Conservation (phyloP, 2,113 vertebrate genomes). For the Natator depressus region DNA sequence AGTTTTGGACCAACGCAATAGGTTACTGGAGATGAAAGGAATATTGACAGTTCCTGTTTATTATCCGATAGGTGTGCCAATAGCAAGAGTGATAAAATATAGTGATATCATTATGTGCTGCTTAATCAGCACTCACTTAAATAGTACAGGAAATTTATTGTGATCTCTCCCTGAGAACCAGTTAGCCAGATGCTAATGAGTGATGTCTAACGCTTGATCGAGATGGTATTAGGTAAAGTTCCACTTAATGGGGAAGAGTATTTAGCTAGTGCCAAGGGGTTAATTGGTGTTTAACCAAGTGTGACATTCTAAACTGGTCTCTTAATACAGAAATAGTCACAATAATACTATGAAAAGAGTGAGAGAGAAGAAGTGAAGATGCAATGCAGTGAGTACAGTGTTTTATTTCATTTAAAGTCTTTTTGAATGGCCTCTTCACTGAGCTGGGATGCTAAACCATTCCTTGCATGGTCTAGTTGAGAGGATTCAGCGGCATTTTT, state of each 20-base stretch:
- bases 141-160: neutral
- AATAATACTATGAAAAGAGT: neutral
- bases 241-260: neutral
- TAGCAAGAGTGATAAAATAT: neutral
- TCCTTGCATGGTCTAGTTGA: neutral
- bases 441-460: accelerated
- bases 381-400: neutral
- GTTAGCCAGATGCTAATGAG: neutral
- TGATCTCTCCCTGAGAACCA: neutral
- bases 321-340: neutral
- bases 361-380: neutral
- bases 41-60: neutral
- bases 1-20: neutral
- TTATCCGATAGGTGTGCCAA: neutral
- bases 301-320: neutral
- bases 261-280: neutral
- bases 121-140: neutral
- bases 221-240: neutral
- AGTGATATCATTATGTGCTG: too few relatives aligned
- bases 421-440: neutral
- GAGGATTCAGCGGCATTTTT: neutral
- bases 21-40: neutral
- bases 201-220: neutral
- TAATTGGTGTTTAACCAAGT: neutral
- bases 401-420: neutral